A percentile compares a stretch with the other conserved stretches of the same genome.
Evolutionary conservation across 64 coral and sea anemone species (phyloP).

Genomic region (Porites lutea): DNA sequence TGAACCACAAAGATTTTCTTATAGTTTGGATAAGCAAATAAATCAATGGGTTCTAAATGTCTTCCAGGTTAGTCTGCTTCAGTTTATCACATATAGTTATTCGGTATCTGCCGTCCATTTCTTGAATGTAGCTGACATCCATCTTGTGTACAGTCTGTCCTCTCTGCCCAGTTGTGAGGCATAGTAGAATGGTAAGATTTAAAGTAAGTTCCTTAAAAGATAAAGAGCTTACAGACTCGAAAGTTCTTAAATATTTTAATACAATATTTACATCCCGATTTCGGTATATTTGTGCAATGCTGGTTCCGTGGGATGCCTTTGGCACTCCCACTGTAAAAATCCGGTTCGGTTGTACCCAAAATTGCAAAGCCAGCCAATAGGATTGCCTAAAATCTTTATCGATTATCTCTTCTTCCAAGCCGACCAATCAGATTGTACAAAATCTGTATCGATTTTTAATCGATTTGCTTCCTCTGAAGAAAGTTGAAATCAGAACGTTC

Average conservation of each 20-base stretch:
- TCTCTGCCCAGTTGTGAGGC: slow-evolving; percentile 11
- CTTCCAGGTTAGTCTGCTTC: slow-evolving; percentile 39
- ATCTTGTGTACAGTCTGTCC: slow-evolving; percentile 43
- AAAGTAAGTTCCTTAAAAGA: slow-evolving; percentile 39
- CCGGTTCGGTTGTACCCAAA: neutral
- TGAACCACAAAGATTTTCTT: slow-evolving; percentile 20
- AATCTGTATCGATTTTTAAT: slow-evolving; percentile 17
- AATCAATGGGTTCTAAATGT: slow-evolving; percentile 17
- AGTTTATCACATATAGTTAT: slow-evolving; percentile 26
- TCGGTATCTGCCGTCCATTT: slow-evolving; percentile 11
- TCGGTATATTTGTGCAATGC: slow-evolving; percentile 37
- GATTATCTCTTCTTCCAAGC: slow-evolving; percentile 20
- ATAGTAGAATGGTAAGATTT: slow-evolving; percentile 26
- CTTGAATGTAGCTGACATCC: slow-evolving; percentile 34
- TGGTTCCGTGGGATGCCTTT: slow-evolving; percentile 24
- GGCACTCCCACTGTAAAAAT: slow-evolving; percentile 20
- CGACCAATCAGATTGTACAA: slow-evolving; percentile 3
- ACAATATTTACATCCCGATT: slow-evolving; percentile 52
- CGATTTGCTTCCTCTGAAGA: slow-evolving; percentile 16
- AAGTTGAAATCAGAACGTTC: too few species aligned
- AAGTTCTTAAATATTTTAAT: neutral
- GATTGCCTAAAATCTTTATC: slow-evolving; percentile 20
- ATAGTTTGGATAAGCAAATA: slow-evolving; percentile 1
- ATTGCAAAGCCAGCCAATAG: slow-evolving; percentile 42
- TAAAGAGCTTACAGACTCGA: neutral